Evolutionary conservation across 2,888 invertebrate genomes (phyloP).

Genomic region (Drepanosiphum platanoidis): DNA sequence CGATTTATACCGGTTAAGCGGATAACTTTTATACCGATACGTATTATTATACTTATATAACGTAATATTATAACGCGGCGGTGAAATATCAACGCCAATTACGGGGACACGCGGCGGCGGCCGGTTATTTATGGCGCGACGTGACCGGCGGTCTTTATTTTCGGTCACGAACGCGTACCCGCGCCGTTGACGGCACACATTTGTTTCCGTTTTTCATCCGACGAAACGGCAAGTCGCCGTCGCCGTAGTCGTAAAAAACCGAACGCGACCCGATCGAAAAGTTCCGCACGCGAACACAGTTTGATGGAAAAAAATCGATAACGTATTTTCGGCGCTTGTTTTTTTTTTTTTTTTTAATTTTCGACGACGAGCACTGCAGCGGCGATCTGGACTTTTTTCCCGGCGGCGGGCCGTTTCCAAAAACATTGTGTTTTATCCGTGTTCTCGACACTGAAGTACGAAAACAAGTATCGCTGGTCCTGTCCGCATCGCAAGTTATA

Average conservation of each 20-base stretch:
- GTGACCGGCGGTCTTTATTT: conserved; percentile 57
- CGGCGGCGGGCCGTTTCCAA: too few relatives aligned
- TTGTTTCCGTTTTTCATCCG: conserved; percentile 41
- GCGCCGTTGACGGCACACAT: conserved; percentile 5
- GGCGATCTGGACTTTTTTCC: too few relatives aligned
- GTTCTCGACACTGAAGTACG: too few relatives aligned
- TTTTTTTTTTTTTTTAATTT: too few relatives aligned
- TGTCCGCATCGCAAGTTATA: too few relatives aligned
- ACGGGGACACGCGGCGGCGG: conserved; percentile 18
- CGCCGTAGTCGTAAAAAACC: background rate
- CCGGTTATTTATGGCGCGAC: conserved; percentile 57
- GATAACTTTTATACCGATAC: conserved; percentile 34
- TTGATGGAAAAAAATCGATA: too few relatives aligned
- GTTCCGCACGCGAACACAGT: too few relatives aligned
- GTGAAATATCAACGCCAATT: conserved; percentile 60
- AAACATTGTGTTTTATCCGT: too few relatives aligned
- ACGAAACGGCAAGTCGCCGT: conserved; percentile 73
- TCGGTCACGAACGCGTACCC: conserved; percentile 51
- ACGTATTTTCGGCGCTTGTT: too few relatives aligned
- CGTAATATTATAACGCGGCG: background rate
- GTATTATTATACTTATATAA: too few relatives aligned
- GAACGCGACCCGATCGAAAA: background rate
- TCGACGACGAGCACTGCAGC: too few relatives aligned
- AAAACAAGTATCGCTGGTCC: too few relatives aligned
- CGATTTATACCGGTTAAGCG: conserved; percentile 24